Conservation (phyloP, 2,113 vertebrate species). For the Picathartes gymnocephalus region DNA sequence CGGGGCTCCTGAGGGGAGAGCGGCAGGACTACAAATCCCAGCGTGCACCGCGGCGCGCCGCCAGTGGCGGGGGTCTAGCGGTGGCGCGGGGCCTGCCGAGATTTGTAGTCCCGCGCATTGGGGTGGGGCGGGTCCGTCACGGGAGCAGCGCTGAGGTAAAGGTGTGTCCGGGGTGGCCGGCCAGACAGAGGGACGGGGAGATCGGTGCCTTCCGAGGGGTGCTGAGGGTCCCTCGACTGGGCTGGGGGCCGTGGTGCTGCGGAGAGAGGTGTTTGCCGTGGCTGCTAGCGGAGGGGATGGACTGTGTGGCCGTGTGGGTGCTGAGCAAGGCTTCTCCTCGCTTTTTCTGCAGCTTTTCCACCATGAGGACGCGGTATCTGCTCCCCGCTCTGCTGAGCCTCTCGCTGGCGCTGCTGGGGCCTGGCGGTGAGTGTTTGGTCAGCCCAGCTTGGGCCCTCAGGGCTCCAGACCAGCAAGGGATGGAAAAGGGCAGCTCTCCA, state of each 20-base stretch:
- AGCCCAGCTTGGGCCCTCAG: neutral
- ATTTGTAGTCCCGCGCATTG: neutral
- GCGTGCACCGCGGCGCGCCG: neutral
- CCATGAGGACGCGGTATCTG: neutral
- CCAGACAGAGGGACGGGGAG: too few relatives aligned
- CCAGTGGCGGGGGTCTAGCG: too few relatives aligned
- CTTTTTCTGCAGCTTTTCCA: neutral
- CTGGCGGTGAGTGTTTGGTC: constrained; percentile 4
- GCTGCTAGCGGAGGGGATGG: neutral
- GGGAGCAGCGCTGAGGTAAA: neutral
- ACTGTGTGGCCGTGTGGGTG: too few relatives aligned
- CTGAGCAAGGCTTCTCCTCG: neutral
- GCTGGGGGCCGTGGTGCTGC: neutral
- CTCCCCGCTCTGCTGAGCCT: neutral
- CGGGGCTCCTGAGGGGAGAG: rapidly evolving
- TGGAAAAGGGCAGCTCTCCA: neutral
- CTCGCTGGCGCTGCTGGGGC: neutral
- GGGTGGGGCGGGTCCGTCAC: too few relatives aligned
- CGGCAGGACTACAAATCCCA: neutral
- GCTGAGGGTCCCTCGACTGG: neutral
- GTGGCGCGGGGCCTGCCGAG: neutral
- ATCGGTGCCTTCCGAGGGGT: rapidly evolving
- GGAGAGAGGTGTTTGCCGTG: neutral
- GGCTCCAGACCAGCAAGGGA: neutral
- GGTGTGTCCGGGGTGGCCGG: rapidly evolving